phyloP scores from a whole-genome alignment of 2,888 invertebrate species.

The Meteorus colon region DNA sequence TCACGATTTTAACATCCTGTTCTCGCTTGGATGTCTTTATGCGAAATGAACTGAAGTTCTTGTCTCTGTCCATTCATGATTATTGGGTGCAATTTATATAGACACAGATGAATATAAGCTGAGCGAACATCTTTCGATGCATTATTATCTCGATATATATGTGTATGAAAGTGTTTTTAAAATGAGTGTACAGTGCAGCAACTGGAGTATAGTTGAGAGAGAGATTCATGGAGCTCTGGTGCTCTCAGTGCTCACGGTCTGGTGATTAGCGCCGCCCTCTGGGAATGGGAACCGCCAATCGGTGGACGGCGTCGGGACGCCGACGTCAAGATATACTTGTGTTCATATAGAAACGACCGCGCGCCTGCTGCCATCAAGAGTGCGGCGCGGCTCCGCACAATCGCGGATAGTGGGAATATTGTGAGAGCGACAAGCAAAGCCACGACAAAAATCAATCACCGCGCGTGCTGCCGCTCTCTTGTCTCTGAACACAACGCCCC shows the following conservation, averaged over 20 bases:
- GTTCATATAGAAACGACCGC: slow-evolving; percentile 50
- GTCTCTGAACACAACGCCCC: slow-evolving; percentile 12
- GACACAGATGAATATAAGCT: slow-evolving; percentile 27
- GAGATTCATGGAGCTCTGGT: slow-evolving; percentile 63
- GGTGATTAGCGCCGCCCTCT: slow-evolving; percentile 73
- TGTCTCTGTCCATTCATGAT: background rate
- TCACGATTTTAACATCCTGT: slow-evolving; percentile 64
- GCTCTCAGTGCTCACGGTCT: slow-evolving; percentile 66
- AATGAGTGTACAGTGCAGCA: slow-evolving; percentile 62
- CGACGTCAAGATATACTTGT: slow-evolving; percentile 55
- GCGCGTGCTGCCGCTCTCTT: slow-evolving; percentile 45
- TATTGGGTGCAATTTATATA: background rate
- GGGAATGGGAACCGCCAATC: slow-evolving; percentile 72
- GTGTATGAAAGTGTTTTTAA: slow-evolving; percentile 67
- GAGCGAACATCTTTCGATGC: slow-evolving; percentile 45
- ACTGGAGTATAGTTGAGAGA: slow-evolving; percentile 37
- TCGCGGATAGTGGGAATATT: slow-evolving; percentile 64
- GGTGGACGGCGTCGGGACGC: slow-evolving; percentile 72
- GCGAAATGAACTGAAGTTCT: background rate
- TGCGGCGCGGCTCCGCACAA: slow-evolving; percentile 57
- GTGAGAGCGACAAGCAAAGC: slow-evolving; percentile 64
- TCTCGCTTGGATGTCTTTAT: slow-evolving; percentile 48
- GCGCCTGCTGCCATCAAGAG: slow-evolving; percentile 53
- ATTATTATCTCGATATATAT: background rate
- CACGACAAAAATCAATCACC: slow-evolving; percentile 73